phyloP scores from a whole-genome alignment of 2,888 invertebrate species.

The Sarcophaga subvicina region DNA sequence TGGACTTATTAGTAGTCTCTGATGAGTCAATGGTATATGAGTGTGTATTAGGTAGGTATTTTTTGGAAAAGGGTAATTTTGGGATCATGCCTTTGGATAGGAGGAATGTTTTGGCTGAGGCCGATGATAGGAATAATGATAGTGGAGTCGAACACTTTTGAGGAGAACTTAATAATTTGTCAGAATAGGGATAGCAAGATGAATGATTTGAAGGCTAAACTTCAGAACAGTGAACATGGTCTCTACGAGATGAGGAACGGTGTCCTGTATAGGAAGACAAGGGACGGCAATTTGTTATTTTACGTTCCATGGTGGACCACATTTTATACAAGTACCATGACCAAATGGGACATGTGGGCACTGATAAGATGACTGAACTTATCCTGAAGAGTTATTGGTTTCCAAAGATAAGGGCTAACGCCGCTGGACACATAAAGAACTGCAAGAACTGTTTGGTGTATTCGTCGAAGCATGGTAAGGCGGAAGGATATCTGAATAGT shows the following conservation, averaged over 20 bases:
- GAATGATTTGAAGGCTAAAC: background rate
- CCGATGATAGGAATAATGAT: background rate
- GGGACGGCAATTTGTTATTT: constrained; percentile 46
- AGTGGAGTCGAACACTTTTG: constrained; percentile 52
- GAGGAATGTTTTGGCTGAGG: background rate
- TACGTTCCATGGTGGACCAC: constrained; percentile 50
- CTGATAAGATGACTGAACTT: constrained; percentile 50
- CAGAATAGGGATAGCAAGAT: constrained; percentile 42
- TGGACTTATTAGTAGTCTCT: constrained; percentile 28
- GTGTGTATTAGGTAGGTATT: constrained; percentile 28
- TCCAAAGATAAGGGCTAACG: constrained; percentile 37
- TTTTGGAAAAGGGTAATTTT: constrained; percentile 12
- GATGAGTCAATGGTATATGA: constrained; percentile 26
- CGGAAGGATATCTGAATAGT: constrained; percentile 52
- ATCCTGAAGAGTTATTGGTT: constrained; percentile 56
- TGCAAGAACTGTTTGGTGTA: constrained; percentile 57
- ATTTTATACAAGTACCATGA: too few species aligned
- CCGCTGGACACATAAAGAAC: constrained; percentile 41
- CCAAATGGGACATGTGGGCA: constrained; percentile 52
- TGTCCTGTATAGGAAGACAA: constrained; percentile 50
- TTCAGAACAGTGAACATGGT: constrained; percentile 32
- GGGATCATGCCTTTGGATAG: background rate
- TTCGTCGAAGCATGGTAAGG: constrained; percentile 36
- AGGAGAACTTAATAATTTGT: constrained; percentile 60
- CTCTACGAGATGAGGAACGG: constrained; percentile 62